Evolutionary conservation across 1,140 invertebrate species (phyloP).

Genomic region (Paramacrobiotus metropolitanus): DNA sequence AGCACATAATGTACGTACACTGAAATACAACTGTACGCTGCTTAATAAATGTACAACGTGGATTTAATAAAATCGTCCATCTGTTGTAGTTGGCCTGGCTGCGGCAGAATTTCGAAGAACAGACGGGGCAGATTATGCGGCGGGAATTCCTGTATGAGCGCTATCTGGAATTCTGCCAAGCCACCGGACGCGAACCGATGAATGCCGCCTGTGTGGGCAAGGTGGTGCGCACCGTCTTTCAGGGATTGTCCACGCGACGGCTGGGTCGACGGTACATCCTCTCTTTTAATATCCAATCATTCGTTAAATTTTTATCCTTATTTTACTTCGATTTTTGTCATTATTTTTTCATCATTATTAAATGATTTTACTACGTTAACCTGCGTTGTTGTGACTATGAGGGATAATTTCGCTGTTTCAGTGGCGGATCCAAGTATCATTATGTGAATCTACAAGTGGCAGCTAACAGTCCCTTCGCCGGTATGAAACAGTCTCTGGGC

Average conservation of each 20-base stretch:
- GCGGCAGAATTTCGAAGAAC: neutral
- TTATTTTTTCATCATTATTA: too few relatives aligned
- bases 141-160: neutral
- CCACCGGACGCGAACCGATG: neutral
- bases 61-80: too few relatives aligned
- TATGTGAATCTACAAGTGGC: constrained; percentile 1
- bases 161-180: neutral
- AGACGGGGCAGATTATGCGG: neutral
- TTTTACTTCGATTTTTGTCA: too few relatives aligned
- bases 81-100: constrained; percentile 1
- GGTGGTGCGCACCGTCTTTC: constrained; percentile 1
- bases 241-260: neutral
- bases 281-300: too few relatives aligned
- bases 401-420: too few relatives aligned
- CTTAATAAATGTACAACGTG: too few relatives aligned
- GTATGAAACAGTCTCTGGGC: neutral
- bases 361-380: too few relatives aligned
- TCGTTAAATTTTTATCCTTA: too few relatives aligned
- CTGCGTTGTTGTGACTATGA: too few relatives aligned
- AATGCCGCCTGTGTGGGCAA: constrained; percentile 2
- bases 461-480: neutral
- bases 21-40: too few relatives aligned
- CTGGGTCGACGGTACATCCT: neutral
- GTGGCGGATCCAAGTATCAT: constrained; percentile 1
- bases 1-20: too few relatives aligned